These are phyloP conservation scores for Puma concolor DNA, from an alignment of 2,113 vertebrate genomes.

Conservation along the genomic window DNA sequence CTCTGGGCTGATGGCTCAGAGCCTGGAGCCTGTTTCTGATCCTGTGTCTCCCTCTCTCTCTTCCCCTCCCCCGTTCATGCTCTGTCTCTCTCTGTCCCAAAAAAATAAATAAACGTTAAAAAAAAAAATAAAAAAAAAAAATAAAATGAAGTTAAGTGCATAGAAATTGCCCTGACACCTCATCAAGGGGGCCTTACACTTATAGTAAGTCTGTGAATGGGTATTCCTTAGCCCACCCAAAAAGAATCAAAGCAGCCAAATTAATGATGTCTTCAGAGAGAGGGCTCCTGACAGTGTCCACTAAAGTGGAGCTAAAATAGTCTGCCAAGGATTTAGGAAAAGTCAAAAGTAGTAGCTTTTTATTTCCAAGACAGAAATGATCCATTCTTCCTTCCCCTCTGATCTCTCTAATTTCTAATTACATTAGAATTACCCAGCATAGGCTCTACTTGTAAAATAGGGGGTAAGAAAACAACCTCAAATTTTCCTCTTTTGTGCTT, in stretches of 20 bases:
- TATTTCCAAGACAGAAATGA: conserved; percentile 27
- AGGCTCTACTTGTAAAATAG: not conserved
- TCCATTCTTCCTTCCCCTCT: not conserved
- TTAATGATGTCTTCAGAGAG: conserved; percentile 12
- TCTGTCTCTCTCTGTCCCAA: too few relatives aligned
- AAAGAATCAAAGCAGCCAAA: conserved; percentile 27
- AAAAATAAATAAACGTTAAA: too few relatives aligned
- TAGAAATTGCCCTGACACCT: not conserved
- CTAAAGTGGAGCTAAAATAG: conserved; percentile 21
- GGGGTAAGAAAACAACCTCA: not conserved
- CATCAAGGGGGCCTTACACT: not conserved
- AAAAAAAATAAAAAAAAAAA: too few relatives aligned
- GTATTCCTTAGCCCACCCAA: not conserved
- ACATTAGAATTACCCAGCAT: not conserved
- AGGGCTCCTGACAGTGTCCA: not conserved
- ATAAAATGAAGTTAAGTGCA: not conserved
- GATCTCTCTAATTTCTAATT: not conserved
- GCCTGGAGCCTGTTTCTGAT: too few relatives aligned
- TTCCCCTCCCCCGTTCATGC: too few relatives aligned
- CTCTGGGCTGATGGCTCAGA: too few relatives aligned
- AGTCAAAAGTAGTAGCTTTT: not conserved
- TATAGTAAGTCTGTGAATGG: not conserved
- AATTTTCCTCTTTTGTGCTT: not conserved
- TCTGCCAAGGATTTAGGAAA: conserved; percentile 7
- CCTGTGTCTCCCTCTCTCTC: too few relatives aligned